Conservation (phyloP, 1,140 invertebrate species). For the Macrocentrus cingulum region DNA sequence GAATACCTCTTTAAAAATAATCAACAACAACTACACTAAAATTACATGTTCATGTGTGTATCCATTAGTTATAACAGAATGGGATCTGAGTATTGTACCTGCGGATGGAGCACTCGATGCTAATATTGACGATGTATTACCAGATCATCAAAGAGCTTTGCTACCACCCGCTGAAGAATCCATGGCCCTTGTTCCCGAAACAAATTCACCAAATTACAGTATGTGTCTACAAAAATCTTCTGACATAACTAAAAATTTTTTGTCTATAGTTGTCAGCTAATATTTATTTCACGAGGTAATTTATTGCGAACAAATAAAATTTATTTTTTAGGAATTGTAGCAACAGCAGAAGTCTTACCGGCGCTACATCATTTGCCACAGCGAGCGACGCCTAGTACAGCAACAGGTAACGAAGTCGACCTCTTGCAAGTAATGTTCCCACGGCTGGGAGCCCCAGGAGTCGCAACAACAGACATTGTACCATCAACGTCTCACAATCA, state of each 20-base stretch:
- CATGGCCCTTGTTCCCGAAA: constrained; percentile 43
- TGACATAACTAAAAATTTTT: no score
- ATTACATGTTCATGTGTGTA: not conserved
- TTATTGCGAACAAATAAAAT: no score
- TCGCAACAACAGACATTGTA: constrained; percentile 54
- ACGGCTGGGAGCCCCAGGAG: constrained; percentile 39
- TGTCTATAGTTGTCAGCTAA: no score
- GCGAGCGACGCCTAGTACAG: constrained; percentile 43
- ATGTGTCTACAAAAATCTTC: no score
- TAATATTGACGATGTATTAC: constrained; percentile 43
- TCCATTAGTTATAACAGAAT: constrained; percentile 39
- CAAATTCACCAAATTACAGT: constrained; percentile 42
- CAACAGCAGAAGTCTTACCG: constrained; percentile 26
- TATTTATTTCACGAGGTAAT: no score
- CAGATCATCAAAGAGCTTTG: constrained; percentile 43
- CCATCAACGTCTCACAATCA: constrained; percentile 56
- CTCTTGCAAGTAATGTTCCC: constrained; percentile 34
- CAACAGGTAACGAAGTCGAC: constrained; percentile 62
- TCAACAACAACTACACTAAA: no score
- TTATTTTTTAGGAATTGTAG: constrained; percentile 6
- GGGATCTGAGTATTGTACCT: constrained; percentile 47
- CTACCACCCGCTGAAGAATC: constrained; percentile 42
- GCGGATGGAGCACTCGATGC: constrained; percentile 45
- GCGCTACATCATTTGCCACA: constrained; percentile 54
- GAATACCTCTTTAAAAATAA: no score